A percentile compares a stretch with the other conserved stretches of the same genome.
Conservation (phyloP, 2,888 invertebrate genomes). For the Coleophora flavipennella region DNA sequence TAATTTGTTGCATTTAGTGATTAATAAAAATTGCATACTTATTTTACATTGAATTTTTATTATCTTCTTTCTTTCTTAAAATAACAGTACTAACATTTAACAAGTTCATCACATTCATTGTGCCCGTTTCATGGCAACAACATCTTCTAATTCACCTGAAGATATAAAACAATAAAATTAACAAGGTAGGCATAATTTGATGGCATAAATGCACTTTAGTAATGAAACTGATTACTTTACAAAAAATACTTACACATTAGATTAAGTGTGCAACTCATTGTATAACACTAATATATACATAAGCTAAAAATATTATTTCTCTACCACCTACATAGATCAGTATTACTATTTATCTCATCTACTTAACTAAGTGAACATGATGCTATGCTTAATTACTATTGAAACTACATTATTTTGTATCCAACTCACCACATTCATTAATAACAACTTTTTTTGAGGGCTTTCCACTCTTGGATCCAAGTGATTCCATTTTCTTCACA, state of each 20-base stretch:
- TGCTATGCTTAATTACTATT: background rate
- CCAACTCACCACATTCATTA: conserved; percentile 86
- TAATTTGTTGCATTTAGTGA: conserved; percentile 73
- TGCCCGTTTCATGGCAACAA: conserved; percentile 10
- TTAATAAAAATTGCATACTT: conserved; percentile 71
- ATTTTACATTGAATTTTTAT: conserved; percentile 48
- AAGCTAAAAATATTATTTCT: no score
- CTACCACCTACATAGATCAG: no score
- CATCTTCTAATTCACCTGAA: conserved; percentile 28
- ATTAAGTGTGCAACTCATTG: no score
- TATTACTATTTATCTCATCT: background rate
- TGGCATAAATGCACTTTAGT: background rate
- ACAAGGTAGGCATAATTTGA: no score
- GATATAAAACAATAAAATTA: background rate
- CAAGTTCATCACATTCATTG: no score
- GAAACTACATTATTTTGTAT: conserved; percentile 25
- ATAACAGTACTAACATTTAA: no score
- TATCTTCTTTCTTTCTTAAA: background rate
- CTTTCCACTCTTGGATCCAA: conserved; percentile 88
- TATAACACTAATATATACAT: no score
- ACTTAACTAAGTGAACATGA: background rate
- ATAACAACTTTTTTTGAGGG: conserved; percentile 86
- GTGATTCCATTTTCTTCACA: conserved; percentile 86
- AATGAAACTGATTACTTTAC: no score
- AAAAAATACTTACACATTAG: no score